These are phyloP conservation scores for Oasisia sp. DNA, from an alignment of 2,888 invertebrate genomes.

Conservation along the genomic window DNA sequence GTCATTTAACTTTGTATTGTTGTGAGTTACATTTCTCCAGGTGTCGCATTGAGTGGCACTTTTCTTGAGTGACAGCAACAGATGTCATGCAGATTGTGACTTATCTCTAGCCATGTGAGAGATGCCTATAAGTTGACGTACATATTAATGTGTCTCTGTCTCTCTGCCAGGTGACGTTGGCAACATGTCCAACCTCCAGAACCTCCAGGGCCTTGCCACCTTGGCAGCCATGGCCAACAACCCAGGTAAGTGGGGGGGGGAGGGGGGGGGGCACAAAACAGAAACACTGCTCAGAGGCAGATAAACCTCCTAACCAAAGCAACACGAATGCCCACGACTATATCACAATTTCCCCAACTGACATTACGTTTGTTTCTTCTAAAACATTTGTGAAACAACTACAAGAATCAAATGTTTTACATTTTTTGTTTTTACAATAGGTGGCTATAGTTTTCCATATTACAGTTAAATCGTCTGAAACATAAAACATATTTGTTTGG, in stretches of 20 bases:
- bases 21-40: neutral
- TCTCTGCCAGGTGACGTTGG: constrained; percentile 52
- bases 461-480: too few species aligned
- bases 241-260: constrained; percentile 18
- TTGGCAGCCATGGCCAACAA: constrained; percentile 70
- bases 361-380: too few species aligned
- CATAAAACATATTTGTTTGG: too few species aligned
- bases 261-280: neutral
- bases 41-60: neutral
- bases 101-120: neutral
- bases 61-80: neutral
- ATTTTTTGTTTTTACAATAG: too few species aligned
- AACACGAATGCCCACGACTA: neutral
- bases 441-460: too few species aligned
- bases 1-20: too few species aligned
- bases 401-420: too few species aligned
- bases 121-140: neutral
- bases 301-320: neutral
- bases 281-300: neutral
- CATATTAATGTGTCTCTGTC: constrained; percentile 12
- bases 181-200: constrained; percentile 60
- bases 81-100: neutral
- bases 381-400: too few species aligned
- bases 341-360: too few species aligned
- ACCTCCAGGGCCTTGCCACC: constrained; percentile 75